Conservation (phyloP, 2,888 invertebrate genomes). For the Thymelicus lineola region DNA sequence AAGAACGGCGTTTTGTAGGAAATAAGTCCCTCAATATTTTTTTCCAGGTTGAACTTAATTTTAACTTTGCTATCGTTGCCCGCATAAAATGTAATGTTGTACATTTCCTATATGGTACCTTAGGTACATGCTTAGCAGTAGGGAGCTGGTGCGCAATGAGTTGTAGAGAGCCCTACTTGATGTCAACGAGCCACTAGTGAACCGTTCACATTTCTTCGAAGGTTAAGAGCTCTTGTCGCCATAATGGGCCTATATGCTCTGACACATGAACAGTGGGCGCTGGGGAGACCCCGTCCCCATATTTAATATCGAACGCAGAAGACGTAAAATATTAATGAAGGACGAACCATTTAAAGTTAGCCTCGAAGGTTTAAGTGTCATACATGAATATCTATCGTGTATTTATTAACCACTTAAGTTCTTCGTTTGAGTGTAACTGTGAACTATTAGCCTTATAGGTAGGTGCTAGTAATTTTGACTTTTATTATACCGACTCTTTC, state of each 20-base stretch:
- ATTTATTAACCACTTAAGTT: no score
- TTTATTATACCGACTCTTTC: no score
- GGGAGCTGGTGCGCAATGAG: neutral
- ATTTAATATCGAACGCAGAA: neutral
- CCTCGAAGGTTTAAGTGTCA: no score
- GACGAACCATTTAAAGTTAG: neutral
- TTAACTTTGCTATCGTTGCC: neutral
- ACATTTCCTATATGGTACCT: neutral
- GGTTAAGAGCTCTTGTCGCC: constrained; percentile 7
- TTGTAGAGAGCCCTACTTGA: constrained; percentile 2
- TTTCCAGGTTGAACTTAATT: neutral
- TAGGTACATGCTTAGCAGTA: neutral
- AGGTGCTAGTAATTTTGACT: no score
- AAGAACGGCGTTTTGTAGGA: no score
- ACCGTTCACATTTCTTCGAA: constrained; percentile 4
- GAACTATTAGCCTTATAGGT: no score
- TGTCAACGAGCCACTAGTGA: neutral
- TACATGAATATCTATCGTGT: no score
- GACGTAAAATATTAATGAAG: neutral
- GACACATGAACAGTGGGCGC: neutral
- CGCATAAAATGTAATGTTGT: neutral
- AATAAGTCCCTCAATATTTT: no score
- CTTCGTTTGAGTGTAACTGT: no score
- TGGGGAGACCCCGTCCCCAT: neutral
- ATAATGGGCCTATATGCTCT: neutral